Evolutionary conservation across 2,113 vertebrate species (phyloP).

Genomic region (Indicator indicator): DNA sequence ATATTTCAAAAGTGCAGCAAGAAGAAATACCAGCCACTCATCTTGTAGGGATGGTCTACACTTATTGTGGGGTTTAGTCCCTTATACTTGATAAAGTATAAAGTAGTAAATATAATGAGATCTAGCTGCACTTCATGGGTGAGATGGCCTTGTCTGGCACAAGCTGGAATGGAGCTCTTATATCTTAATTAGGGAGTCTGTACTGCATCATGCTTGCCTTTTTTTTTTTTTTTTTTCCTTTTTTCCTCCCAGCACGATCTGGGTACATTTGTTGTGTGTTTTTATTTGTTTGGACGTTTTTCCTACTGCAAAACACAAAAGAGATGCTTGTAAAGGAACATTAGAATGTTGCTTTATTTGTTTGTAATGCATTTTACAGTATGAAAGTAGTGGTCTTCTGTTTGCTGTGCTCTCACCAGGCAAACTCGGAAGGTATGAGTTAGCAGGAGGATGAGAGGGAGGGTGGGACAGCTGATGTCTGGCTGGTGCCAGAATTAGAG

Average conservation of each 20-base stretch:
- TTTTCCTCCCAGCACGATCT: neutral
- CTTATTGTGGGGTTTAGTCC: neutral
- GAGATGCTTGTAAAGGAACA: neutral
- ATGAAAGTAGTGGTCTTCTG: conserved; percentile 9
- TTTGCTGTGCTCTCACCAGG: conserved; percentile 30
- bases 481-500: neutral
- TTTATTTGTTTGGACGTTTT: neutral
- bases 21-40: neutral
- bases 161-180: conserved; percentile 48
- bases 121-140: neutral
- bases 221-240: neutral
- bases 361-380: conserved; percentile 28
- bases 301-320: neutral
- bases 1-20: conserved; percentile 57
- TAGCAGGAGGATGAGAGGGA: conserved; percentile 60
- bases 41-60: neutral
- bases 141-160: conserved; percentile 55
- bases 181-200: conserved; percentile 68
- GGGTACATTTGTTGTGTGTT: neutral
- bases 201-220: conserved; percentile 3
- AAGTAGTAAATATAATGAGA: conserved; percentile 18
- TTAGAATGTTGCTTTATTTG: neutral
- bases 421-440: conserved; percentile 65
- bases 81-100: neutral
- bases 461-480: neutral